These are phyloP conservation scores for Mustela lutreola DNA, from an alignment of 2,113 vertebrate species.

Conservation along the genomic window DNA sequence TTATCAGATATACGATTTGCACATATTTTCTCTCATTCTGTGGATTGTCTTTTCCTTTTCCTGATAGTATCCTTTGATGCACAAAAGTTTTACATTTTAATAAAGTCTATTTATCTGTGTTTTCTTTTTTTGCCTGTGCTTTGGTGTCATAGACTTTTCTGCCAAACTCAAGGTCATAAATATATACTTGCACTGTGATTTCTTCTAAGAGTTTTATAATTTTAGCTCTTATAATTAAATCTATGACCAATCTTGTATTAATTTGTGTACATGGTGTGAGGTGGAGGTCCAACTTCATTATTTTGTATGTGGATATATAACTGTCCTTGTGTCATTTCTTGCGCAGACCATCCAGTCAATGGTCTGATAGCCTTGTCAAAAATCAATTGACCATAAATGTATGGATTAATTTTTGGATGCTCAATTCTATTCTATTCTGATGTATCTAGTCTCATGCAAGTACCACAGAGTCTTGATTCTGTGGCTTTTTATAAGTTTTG, in stretches of 20 bases:
- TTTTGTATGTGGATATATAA: constrained; percentile 14
- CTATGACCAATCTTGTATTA: background rate
- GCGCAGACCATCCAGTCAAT: background rate
- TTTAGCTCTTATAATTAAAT: background rate
- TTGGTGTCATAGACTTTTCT: background rate
- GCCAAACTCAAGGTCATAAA: background rate
- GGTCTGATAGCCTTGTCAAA: background rate
- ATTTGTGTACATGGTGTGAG: background rate
- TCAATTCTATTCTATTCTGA: background rate
- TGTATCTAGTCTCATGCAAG: background rate
- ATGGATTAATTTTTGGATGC: background rate
- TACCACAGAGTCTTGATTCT: background rate
- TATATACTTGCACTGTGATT: background rate
- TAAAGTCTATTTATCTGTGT: background rate
- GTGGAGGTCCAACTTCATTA: background rate
- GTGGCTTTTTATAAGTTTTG: constrained; percentile 8
- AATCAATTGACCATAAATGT: background rate
- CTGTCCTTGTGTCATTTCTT: background rate
- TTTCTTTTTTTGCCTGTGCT: background rate
- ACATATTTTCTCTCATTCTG: background rate
- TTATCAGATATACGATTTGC: background rate
- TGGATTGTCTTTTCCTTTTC: background rate
- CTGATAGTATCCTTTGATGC: background rate
- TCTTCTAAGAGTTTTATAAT: background rate
- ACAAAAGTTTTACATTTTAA: background rate